A percentile compares a stretch with the other conserved stretches of the same genome.
phyloP scores from a whole-genome alignment of 2,888 invertebrate genomes.

The Tenthredo distinguenda region DNA sequence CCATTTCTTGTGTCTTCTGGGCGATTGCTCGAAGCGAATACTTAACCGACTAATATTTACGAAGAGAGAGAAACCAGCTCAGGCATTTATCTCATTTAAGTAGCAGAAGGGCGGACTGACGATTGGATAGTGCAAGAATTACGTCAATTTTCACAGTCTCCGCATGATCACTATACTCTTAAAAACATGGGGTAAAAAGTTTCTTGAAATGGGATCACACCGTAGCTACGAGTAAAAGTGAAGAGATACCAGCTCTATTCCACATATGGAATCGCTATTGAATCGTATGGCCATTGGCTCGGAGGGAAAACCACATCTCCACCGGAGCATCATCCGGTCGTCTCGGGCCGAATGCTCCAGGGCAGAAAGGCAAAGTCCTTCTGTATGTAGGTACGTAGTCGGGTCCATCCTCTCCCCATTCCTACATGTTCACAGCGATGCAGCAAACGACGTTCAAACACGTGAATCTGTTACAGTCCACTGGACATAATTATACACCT shows the following conservation, averaged over 20 bases:
- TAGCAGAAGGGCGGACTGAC: neutral
- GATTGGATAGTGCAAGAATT: slow-evolving; percentile 28
- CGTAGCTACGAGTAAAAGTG: slow-evolving; percentile 44
- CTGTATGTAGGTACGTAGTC: slow-evolving; percentile 20
- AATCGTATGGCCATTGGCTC: slow-evolving; percentile 31
- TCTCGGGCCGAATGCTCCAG: slow-evolving; percentile 41
- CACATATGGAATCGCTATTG: slow-evolving; percentile 38
- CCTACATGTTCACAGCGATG: slow-evolving; percentile 1
- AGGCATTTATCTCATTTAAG: neutral
- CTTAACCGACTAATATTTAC: slow-evolving; percentile 39
- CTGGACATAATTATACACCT: slow-evolving; percentile 29
- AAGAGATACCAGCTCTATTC: slow-evolving; percentile 23
- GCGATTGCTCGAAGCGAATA: slow-evolving; percentile 18
- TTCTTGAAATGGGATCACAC: slow-evolving; percentile 1
- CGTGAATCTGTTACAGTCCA: slow-evolving; percentile 23
- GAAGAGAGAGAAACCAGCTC: neutral
- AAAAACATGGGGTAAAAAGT: slow-evolving; percentile 4
- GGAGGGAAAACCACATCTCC: slow-evolving; percentile 49
- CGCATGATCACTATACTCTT: neutral
- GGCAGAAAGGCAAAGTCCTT: slow-evolving; percentile 53
- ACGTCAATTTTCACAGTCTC: slow-evolving; percentile 36
- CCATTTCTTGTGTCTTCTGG: neutral
- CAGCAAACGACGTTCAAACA: slow-evolving; percentile 6
- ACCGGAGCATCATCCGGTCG: slow-evolving; percentile 36
- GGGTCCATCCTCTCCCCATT: slow-evolving; percentile 32